Conservation (phyloP, 2,113 vertebrate species). For the Arothron firmamentum region DNA sequence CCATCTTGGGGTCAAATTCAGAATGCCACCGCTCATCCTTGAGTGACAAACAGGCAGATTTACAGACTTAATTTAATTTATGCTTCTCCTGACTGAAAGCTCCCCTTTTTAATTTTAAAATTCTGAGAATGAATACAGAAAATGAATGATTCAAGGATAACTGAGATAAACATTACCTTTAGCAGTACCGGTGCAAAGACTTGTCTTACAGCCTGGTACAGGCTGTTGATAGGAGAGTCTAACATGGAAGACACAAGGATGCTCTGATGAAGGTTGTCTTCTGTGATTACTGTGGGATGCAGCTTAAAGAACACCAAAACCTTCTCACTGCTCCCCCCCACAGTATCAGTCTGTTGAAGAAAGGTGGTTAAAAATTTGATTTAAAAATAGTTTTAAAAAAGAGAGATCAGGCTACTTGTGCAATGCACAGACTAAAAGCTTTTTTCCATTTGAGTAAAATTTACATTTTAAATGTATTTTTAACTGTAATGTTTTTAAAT, state of each 20-base stretch:
- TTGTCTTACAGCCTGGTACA: conserved; percentile 90
- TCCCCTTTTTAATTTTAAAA: background rate
- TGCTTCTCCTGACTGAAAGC: background rate
- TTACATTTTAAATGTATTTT: too few species aligned
- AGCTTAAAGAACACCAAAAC: conserved; percentile 95
- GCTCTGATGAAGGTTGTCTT: conserved; percentile 87
- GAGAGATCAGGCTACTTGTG: background rate
- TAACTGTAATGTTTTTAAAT: too few species aligned
- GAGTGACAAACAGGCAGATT: conserved; percentile 1
- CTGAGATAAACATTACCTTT: conserved; percentile 73
- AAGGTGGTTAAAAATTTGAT: background rate
- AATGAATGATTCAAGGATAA: background rate
- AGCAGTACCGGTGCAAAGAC: conserved; percentile 89
- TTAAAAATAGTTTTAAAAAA: too few species aligned
- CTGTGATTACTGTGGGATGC: conserved; percentile 87
- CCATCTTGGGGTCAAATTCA: conserved; percentile 90
- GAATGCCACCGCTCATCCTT: conserved; percentile 92
- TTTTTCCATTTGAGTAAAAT: too few species aligned
- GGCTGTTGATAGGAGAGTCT: conserved; percentile 89
- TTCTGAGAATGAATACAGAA: background rate
- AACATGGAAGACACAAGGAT: conserved; percentile 95
- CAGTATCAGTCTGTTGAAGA: conserved; percentile 78
- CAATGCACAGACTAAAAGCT: too few species aligned
- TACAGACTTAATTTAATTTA: too few species aligned
- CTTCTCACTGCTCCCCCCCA: conserved; percentile 76